Conservation (phyloP, 2,888 invertebrate genomes). For the Tetropium fuscum region DNA sequence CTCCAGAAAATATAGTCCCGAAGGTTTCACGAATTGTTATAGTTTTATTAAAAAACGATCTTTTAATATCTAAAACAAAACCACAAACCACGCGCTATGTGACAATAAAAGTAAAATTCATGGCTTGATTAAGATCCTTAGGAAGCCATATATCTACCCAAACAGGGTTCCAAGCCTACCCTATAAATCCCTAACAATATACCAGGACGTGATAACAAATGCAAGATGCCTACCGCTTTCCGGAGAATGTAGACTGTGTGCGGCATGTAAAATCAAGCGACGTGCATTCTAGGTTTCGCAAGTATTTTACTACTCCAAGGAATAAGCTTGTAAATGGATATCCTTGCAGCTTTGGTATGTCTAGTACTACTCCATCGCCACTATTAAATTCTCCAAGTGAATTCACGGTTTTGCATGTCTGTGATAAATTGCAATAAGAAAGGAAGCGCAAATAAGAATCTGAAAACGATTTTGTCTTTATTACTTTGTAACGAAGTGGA, state of each 20-base stretch:
- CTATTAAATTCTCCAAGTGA: slow-evolving; percentile 9
- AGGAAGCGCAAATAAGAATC: background rate
- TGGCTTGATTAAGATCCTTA: too few species aligned
- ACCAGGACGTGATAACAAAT: slow-evolving; percentile 23
- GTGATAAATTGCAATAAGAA: slow-evolving; percentile 5
- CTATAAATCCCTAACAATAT: slow-evolving; percentile 11
- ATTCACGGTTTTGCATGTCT: background rate
- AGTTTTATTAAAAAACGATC: too few species aligned
- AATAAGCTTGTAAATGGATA: slow-evolving; percentile 37
- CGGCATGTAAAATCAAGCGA: slow-evolving; percentile 39
- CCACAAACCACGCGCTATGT: too few species aligned
- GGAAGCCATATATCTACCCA: too few species aligned
- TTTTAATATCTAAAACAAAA: too few species aligned
- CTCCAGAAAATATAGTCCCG: too few species aligned
- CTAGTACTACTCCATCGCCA: slow-evolving; percentile 1
- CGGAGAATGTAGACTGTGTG: slow-evolving; percentile 24
- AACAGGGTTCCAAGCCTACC: background rate
- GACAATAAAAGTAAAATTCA: too few species aligned
- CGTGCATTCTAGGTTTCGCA: slow-evolving; percentile 28
- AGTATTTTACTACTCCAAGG: slow-evolving; percentile 37
- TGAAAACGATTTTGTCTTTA: slow-evolving; percentile 6
- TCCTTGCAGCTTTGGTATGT: slow-evolving; percentile 2
- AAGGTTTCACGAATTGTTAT: too few species aligned
- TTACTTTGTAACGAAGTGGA: too few species aligned
- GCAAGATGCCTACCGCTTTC: slow-evolving; percentile 20